Evolutionary conservation across 2,888 invertebrate species (phyloP).

Genomic region (Callyntrura sp.): DNA sequence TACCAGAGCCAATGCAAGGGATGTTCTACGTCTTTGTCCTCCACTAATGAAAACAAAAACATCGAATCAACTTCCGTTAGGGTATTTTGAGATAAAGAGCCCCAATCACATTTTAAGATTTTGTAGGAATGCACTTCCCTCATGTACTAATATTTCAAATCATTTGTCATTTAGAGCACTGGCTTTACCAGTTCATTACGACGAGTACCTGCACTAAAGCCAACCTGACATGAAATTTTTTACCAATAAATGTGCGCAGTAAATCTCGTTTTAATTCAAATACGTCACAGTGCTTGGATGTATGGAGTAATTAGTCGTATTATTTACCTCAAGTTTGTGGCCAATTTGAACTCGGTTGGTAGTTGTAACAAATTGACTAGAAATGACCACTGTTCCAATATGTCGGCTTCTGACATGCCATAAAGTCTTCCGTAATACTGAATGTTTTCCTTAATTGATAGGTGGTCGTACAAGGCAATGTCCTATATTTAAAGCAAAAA

Average conservation of each 20-base stretch:
- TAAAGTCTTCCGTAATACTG: conserved; percentile 77
- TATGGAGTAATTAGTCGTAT: too few species aligned
- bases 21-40: conserved; percentile 86
- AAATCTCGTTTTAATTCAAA: too few species aligned
- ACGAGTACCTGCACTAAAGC: too few species aligned
- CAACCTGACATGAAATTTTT: too few species aligned
- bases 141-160: background rate
- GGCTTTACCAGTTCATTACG: conserved; percentile 42
- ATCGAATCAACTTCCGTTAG: too few species aligned
- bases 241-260: background rate
- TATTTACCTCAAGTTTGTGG: conserved; percentile 60
- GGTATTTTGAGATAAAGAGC: background rate
- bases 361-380: conserved; percentile 62
- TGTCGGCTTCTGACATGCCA: conserved; percentile 69
- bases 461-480: conserved; percentile 70
- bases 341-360: conserved; percentile 67
- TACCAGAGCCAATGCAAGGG: conserved; percentile 85
- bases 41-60: too few species aligned
- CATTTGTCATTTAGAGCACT: background rate
- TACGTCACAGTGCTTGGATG: too few species aligned
- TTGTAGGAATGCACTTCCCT: background rate
- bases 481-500: too few species aligned
- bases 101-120: background rate
- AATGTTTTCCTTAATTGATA: conserved; percentile 73
- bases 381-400: conserved; percentile 61